Percentiles rank a stretch among this genome's conserved stretches.
Evolutionary conservation across 2,888 invertebrate species (phyloP).

Genomic region (Zaprionus bogoriensis): DNA sequence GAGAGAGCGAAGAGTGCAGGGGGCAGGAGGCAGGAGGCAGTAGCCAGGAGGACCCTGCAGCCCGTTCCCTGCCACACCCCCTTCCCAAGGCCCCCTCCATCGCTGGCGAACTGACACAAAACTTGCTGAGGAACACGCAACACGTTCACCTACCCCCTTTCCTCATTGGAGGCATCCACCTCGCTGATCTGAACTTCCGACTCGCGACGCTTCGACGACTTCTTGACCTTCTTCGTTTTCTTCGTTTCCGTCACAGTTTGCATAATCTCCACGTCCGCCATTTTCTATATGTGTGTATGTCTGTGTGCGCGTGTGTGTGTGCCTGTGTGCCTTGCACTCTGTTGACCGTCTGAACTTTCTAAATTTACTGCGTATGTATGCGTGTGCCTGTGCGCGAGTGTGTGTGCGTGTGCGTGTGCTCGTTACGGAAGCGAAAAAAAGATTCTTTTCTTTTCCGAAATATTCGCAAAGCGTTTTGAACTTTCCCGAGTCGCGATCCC

Average conservation of each 20-base stretch:
- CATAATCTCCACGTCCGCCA: conserved; percentile 96
- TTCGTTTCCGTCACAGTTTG: conserved; percentile 92
- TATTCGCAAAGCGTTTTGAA: conserved; percentile 70
- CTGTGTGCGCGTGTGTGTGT: not conserved
- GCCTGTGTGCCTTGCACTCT: conserved; percentile 57
- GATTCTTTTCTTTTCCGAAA: conserved; percentile 19
- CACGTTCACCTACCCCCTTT: conserved; percentile 93
- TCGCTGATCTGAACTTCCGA: conserved; percentile 93
- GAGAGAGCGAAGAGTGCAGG: not conserved
- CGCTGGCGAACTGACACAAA: conserved; percentile 55
- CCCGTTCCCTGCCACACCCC: not conserved
- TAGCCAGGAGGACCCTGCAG: too few relatives aligned
- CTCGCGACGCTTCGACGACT: conserved; percentile 91
- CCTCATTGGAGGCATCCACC: conserved; percentile 87
- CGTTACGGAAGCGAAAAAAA: not conserved
- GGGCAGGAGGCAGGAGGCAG: too few relatives aligned
- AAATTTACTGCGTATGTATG: conserved; percentile 35
- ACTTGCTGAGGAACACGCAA: conserved; percentile 67
- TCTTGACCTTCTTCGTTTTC: conserved; percentile 95
- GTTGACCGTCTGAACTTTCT: conserved; percentile 81
- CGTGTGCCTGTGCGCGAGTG: not conserved
- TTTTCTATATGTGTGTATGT: conserved; percentile 80
- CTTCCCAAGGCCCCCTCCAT: too few relatives aligned
- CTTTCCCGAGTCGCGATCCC: conserved; percentile 82
- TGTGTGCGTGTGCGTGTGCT: not conserved